Evolutionary conservation across 2,888 invertebrate species (phyloP).

Genomic region (Ctenicera cuprea): DNA sequence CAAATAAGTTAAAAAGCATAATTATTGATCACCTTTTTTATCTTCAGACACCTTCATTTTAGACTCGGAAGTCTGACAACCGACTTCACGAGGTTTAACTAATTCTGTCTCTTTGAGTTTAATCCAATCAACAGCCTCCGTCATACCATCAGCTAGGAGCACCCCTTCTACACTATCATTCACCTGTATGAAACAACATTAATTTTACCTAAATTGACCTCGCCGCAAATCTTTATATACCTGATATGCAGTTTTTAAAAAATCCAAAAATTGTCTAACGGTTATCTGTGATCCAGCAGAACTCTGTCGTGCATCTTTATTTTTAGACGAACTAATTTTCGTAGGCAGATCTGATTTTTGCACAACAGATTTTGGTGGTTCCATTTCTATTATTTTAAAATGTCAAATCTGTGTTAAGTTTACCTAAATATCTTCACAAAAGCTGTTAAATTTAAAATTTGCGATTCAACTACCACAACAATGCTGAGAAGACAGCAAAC

Average conservation of each 20-base stretch:
- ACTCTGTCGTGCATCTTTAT: background rate
- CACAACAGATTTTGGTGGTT: conserved; percentile 9
- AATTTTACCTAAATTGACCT: background rate
- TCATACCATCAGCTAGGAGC: conserved; percentile 70
- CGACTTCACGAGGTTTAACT: conserved; percentile 61
- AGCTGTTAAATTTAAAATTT: no score
- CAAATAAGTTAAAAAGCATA: no score
- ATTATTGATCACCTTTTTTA: conserved; percentile 12
- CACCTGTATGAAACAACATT: conserved; percentile 58
- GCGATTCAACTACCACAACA: no score
- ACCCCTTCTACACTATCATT: conserved; percentile 73
- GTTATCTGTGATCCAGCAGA: conserved; percentile 76
- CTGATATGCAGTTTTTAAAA: conserved; percentile 84
- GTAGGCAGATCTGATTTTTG: background rate
- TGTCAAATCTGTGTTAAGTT: no score
- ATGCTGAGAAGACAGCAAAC: no score
- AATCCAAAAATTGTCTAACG: conserved; percentile 82
- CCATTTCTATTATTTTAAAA: conserved; percentile 11
- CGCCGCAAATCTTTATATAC: conserved; percentile 66
- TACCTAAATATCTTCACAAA: no score
- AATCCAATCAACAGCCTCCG: conserved; percentile 74
- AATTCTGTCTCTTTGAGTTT: conserved; percentile 72
- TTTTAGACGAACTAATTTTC: background rate
- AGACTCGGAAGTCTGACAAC: conserved; percentile 60
- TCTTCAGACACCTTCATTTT: conserved; percentile 5